Conservation (phyloP, 2,113 vertebrate species). For the Dermatemys mawii region DNA sequence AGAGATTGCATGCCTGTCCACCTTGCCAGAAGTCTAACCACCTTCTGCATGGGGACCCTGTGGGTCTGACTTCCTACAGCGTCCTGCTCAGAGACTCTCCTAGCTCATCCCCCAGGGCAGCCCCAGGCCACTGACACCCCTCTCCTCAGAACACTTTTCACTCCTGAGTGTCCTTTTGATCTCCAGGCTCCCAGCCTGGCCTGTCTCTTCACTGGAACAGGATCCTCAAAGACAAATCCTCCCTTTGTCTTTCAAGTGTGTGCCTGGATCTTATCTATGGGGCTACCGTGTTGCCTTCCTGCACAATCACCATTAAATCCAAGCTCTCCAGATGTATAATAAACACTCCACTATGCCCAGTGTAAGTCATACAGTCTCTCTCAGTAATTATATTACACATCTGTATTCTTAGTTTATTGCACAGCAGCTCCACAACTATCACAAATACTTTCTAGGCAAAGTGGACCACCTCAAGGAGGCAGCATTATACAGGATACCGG, state of each 20-base stretch:
- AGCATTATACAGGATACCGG: background rate
- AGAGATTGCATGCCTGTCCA: background rate
- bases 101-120: background rate
- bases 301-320: background rate
- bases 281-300: background rate
- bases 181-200: background rate
- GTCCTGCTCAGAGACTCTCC: background rate
- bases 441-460: background rate
- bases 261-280: background rate
- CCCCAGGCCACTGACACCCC: background rate
- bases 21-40: background rate
- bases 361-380: slow-evolving; percentile 2
- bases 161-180: background rate
- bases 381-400: slow-evolving; percentile 62
- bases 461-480: background rate
- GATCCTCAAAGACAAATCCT: background rate
- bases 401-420: slow-evolving; percentile 44
- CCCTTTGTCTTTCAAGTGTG: rapidly evolving
- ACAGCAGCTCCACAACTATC: slow-evolving; percentile 26
- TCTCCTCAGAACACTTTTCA: background rate
- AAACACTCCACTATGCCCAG: background rate
- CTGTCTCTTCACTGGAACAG: rapidly evolving
- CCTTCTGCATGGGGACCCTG: background rate
- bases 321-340: slow-evolving; percentile 39
- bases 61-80: background rate